A percentile compares a stretch with the other conserved stretches of the same genome.
Evolutionary conservation across 2,797 vertebrate genomes (phyloP).

Genomic region (Microcaecilia unicolor): DNA sequence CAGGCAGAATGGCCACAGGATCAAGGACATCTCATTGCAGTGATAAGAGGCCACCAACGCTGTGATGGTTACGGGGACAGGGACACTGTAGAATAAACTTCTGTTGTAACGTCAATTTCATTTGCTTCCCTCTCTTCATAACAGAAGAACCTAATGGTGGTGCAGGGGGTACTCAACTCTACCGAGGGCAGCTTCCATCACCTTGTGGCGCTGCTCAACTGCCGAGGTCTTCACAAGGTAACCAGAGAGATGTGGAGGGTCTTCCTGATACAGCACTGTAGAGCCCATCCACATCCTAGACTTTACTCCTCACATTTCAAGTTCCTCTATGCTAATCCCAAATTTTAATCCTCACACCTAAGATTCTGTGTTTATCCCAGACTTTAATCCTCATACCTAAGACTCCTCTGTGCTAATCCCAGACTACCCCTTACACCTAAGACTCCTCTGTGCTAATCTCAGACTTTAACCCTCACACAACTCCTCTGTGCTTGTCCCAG

Average conservation of each 20-base stretch:
- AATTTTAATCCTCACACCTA: too few relatives aligned
- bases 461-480: neutral
- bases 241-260: too few relatives aligned
- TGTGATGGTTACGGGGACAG: neutral
- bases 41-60: too few relatives aligned
- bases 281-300: neutral
- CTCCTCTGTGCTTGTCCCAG: neutral
- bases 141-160: conserved; percentile 73
- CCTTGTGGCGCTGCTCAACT: conserved; percentile 81
- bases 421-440: neutral
- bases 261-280: neutral
- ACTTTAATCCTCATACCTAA: neutral
- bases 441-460: neutral
- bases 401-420: neutral
- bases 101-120: too few relatives aligned
- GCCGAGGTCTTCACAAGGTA: conserved; percentile 83
- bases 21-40: too few relatives aligned
- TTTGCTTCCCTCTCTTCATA: neutral
- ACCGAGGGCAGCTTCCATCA: conserved; percentile 88
- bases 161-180: conserved; percentile 78
- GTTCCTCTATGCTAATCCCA: neutral
- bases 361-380: conserved; percentile 39
- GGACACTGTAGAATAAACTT: too few relatives aligned
- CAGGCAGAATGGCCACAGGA: too few relatives aligned
- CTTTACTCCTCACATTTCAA: neutral